These are phyloP conservation scores for Himalopsyche phryganea DNA, from an alignment of 1,140 invertebrate species.

Conservation along the genomic window DNA sequence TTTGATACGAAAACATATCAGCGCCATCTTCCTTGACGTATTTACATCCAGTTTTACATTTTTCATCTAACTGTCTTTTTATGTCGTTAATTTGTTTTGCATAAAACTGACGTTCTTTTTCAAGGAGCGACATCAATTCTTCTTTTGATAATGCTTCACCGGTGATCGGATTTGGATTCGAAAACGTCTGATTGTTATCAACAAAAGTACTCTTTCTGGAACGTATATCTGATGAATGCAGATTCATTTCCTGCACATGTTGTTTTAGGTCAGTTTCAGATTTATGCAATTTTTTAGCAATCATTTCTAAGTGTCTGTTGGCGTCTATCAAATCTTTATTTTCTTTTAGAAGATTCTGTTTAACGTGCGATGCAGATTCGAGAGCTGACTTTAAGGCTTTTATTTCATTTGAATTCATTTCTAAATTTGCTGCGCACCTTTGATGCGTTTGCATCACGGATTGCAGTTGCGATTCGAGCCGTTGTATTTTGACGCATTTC, in stretches of 20 bases:
- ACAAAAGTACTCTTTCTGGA: neutral
- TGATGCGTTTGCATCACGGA: slow-evolving; percentile 23
- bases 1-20: slow-evolving; percentile 37
- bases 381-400: slow-evolving; percentile 38
- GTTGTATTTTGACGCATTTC: neutral
- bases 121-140: slow-evolving; percentile 43
- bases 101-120: slow-evolving; percentile 49
- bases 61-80: slow-evolving; percentile 44
- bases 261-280: too few relatives aligned
- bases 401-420: slow-evolving; percentile 29
- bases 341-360: slow-evolving; percentile 42
- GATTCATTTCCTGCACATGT: too few relatives aligned
- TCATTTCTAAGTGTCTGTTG: slow-evolving; percentile 44
- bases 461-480: neutral
- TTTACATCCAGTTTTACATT: slow-evolving; percentile 39
- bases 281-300: neutral
- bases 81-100: slow-evolving; percentile 45
- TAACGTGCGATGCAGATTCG: slow-evolving; percentile 38
- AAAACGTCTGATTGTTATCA: neutral
- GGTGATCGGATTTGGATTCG: neutral
- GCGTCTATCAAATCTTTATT: slow-evolving; percentile 42
- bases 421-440: slow-evolving; percentile 8
- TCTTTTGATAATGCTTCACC: slow-evolving; percentile 36
- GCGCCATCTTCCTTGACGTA: neutral
- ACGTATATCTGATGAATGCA: too few relatives aligned